Evolutionary conservation across 2,113 vertebrate genomes (phyloP), one percentile per base, ranked within the genome.

Genomic region (Hassar affinis): DNA sequence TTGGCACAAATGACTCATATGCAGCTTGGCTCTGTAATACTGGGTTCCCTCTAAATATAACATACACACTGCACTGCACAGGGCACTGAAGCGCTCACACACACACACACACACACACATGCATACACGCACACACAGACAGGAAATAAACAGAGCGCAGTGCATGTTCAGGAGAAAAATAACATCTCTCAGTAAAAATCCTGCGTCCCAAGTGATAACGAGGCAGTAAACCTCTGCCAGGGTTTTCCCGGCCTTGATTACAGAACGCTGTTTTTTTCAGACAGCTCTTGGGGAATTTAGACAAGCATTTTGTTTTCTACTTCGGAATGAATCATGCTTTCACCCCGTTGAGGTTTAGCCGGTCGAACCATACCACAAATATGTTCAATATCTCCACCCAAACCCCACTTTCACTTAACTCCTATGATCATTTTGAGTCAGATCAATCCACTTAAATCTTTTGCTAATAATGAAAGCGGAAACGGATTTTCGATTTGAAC

Each of bases 1-100:
- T 78, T 47, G 88, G 88, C 68, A 89, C 79, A 25, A 71, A 88
- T 91, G 90, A 90, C 54, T 90, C 90, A 89, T 86, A 74, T 38
- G 25, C 62, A 85, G 68, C 79, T 78, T 86, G 82, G 80, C 86
- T 79, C 87, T 84, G 88, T 85, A 88, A 90, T 85, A 86, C 77
- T 77, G 84, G 84, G 86, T 72, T 69, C 74, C 61, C 57, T 85
- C 86, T 91, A 88, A 87, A 88, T 88, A 88, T 88, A 90, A 84
- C 86, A 66, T 83, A 83, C 84, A 85, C 86, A 84, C 51, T 79
- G 52, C 75, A 75, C n/a, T 72, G 25, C 76, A 79, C 76, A 83
- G 82, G 75, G 84, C 64, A 83, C 14, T 71, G 84, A 86, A 71
- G 62, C 86, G 74, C 74, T 38, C 62, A 80, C 77, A 64, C 79